These are phyloP conservation scores for Drosophila biarmipes DNA, from an alignment of 1,140 invertebrate species.

Conservation along the genomic window DNA sequence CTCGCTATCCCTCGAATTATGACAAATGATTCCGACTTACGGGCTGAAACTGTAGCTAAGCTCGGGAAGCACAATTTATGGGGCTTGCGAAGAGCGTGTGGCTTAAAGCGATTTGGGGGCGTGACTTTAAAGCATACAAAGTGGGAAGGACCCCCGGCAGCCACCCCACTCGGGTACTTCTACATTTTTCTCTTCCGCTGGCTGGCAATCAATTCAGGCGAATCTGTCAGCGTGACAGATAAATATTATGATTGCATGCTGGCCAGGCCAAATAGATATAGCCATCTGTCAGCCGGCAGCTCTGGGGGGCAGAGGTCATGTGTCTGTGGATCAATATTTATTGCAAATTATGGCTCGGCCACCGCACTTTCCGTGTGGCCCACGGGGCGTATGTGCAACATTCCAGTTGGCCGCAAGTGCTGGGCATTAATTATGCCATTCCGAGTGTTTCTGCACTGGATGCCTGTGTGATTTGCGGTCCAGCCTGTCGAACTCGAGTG, in stretches of 20 bases:
- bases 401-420: conserved; percentile 30
- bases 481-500: conserved; percentile 20
- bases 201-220: conserved; percentile 14
- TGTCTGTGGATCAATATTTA: conserved; percentile 49
- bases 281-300: conserved; percentile 9
- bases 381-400: conserved; percentile 53
- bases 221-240: conserved; percentile 41
- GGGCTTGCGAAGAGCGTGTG: conserved; percentile 5
- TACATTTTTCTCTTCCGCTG: conserved; percentile 5
- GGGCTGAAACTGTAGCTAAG: conserved; percentile 57
- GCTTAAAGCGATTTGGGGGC: conserved; percentile 27
- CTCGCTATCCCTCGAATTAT: conserved; percentile 56
- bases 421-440: conserved; percentile 55
- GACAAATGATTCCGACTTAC: conserved; percentile 75
- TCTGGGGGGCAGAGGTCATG: conserved; percentile 5
- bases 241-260: conserved; percentile 42
- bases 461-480: conserved; percentile 21
- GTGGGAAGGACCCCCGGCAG: conserved; percentile 10
- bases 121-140: conserved; percentile 34
- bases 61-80: conserved; percentile 53
- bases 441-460: conserved; percentile 22
- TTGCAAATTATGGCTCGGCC: conserved; percentile 27
- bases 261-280: conserved; percentile 18
- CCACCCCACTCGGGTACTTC: conserved; percentile 6
- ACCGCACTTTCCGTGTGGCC: conserved; percentile 11